These are phyloP conservation scores for Augochlorella aurata DNA, from an alignment of 2,888 invertebrate genomes.

Conservation along the genomic window DNA sequence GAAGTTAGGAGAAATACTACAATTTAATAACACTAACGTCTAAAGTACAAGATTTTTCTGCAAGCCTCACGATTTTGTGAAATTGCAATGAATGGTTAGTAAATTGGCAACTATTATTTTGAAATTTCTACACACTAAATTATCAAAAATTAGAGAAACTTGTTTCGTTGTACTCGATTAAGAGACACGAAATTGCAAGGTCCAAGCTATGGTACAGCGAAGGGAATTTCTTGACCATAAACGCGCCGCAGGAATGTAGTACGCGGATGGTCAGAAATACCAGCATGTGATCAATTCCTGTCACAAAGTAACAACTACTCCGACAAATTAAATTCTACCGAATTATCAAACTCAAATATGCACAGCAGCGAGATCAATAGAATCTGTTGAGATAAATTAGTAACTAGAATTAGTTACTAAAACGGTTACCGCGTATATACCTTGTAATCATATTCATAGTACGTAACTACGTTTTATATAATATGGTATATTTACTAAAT, in stretches of 20 bases:
- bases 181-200: neutral
- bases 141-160: neutral
- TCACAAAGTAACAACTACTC: neutral
- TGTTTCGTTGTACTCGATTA: neutral
- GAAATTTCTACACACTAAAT: neutral
- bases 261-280: constrained; percentile 14
- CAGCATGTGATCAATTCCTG: constrained; percentile 3
- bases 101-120: neutral
- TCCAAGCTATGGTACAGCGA: neutral
- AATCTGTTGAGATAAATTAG: neutral
- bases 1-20: too few species aligned
- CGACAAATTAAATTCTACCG: constrained; percentile 6
- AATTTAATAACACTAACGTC: too few species aligned
- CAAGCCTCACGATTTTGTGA: neutral
- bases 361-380: neutral
- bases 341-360: neutral
- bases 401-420: neutral
- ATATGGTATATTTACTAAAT: neutral
- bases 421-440: neutral
- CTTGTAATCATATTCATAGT: neutral
- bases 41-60: neutral
- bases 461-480: neutral
- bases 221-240: constrained; percentile 29
- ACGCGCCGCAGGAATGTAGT: constrained; percentile 27
- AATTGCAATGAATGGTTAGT: neutral